These are phyloP conservation scores for Ochlodes sylvanus DNA, from an alignment of 2,888 invertebrate species.

Conservation along the genomic window DNA sequence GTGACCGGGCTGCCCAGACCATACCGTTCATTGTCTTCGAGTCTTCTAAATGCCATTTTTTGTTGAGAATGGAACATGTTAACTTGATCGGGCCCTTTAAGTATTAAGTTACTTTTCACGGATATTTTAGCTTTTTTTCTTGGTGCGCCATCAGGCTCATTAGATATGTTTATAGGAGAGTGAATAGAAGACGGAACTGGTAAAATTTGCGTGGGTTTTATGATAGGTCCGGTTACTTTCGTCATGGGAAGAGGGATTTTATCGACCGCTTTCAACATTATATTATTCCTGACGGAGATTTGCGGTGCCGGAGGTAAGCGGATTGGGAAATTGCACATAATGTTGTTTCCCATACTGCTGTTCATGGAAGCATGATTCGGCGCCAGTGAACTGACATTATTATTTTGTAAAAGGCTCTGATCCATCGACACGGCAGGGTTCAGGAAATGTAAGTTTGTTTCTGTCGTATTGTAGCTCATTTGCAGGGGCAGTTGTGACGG, in stretches of 20 bases:
- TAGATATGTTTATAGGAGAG: slow-evolving; percentile 66
- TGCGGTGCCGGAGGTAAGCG: slow-evolving; percentile 61
- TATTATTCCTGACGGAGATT: slow-evolving; percentile 66
- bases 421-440: slow-evolving; percentile 67
- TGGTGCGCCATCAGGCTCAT: slow-evolving; percentile 67
- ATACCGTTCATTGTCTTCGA: slow-evolving; percentile 75
- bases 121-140: slow-evolving; percentile 82
- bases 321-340: slow-evolving; percentile 77
- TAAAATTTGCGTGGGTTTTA: slow-evolving; percentile 74
- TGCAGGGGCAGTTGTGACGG: slow-evolving; percentile 60
- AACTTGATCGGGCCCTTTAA: slow-evolving; percentile 79
- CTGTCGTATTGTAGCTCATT: slow-evolving; percentile 61
- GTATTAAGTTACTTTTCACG: slow-evolving; percentile 79
- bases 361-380: slow-evolving; percentile 64
- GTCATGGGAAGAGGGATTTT: slow-evolving; percentile 68
- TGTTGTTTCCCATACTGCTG: slow-evolving; percentile 64
- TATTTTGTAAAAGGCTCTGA: slow-evolving; percentile 64
- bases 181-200: slow-evolving; percentile 74
- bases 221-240: slow-evolving; percentile 75
- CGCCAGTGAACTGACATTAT: slow-evolving; percentile 62
- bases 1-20: slow-evolving; percentile 73
- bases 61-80: slow-evolving; percentile 82
- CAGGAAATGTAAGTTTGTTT: slow-evolving; percentile 68
- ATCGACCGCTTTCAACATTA: slow-evolving; percentile 71
- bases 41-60: slow-evolving; percentile 76